Evolutionary conservation across 1,140 invertebrate species (phyloP), one percentile per base, ranked within the genome.

Genomic region (Megalonaias nervosa): DNA sequence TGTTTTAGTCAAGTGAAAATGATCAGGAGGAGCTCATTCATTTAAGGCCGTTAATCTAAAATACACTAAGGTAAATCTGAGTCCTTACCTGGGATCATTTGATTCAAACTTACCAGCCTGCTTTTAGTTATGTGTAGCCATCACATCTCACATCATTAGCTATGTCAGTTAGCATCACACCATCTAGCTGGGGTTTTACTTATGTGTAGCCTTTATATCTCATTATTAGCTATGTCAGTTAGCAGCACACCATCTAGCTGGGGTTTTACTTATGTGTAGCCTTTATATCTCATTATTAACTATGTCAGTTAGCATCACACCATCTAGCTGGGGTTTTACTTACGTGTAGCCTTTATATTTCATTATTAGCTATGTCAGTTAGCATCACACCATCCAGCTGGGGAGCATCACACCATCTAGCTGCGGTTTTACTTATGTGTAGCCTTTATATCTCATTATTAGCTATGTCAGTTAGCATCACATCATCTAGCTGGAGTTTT

Each of bases 371-470:
- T 61, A 98, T 91, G 48, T 92, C 91, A 74, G 94, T 91, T 31
- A 99, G 91, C 86, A 95, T 91, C 0, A 98, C 95, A 91, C 98
- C 96, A 2, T 92, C 90, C 67, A 98, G 89, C 83, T 91, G 91
- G 9, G 96, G 97, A 74, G 91, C 86, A 95, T 91, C 0, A 98
- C 95, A 91, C 98, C 96, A 2, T 92, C 90, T 67, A 98, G 89
- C 83, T 91, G 91, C 6, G 96, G 97, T 86, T 92, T 31, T 73
- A 79, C 82, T 83, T 86, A 90, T 88, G 96, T 97, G 82, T 94
- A 98, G 55, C 95, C 94, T 58, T 95, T 93, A 74, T 95, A 96
- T 66, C 93, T 87, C 88, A 61, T 95, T 94, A 61, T 86, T 90
- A 5, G 92, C 94, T 61, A 98, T 91, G 48, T 92, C 91, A 74